These are phyloP conservation scores for Sardinella longiceps DNA, from an alignment of 2,797 vertebrate species.

Conservation along the genomic window DNA sequence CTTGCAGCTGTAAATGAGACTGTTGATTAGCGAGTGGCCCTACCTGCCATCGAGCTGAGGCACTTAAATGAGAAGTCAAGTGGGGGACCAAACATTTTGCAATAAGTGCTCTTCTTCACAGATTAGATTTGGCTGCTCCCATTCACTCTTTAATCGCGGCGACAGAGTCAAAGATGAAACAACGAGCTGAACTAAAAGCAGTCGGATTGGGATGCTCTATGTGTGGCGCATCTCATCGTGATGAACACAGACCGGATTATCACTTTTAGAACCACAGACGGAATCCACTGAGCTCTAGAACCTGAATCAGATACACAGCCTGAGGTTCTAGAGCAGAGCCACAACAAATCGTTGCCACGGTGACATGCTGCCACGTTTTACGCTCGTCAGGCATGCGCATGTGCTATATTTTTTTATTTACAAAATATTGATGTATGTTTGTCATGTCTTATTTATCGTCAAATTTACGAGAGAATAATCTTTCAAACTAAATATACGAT, in stretches of 20 bases:
- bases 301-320: no score
- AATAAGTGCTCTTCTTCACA: background rate
- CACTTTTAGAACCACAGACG: no score
- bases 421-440: no score
- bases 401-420: no score
- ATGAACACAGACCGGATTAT: no score
- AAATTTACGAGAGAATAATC: no score
- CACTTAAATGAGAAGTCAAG: constrained; percentile 84
- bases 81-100: constrained; percentile 60
- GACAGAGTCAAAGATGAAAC: background rate
- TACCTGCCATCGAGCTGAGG: constrained; percentile 72
- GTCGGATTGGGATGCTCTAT: background rate
- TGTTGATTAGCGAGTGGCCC: background rate
- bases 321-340: background rate
- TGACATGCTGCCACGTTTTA: background rate
- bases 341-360: background rate
- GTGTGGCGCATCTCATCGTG: background rate
- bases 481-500: no score
- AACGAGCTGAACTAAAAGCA: background rate
- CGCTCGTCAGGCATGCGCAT: no score
- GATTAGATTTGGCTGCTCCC: background rate
- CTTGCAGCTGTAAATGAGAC: background rate
- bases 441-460: no score
- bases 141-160: background rate
- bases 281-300: no score